Evolutionary conservation across 2,113 vertebrate genomes (phyloP).

Genomic region (Clinocottus analis): DNA sequence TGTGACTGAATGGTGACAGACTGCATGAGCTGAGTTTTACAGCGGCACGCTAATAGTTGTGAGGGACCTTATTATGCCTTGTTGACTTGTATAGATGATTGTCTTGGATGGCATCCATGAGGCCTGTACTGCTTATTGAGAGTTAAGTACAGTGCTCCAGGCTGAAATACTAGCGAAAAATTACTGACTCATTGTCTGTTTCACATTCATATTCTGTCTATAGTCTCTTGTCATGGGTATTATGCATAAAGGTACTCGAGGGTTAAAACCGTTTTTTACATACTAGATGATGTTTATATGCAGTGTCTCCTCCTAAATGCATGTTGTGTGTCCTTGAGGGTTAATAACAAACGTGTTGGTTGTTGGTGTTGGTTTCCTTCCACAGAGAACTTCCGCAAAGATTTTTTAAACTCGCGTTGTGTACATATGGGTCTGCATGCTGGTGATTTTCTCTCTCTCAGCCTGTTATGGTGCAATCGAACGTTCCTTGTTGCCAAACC

Average conservation of each 20-base stretch:
- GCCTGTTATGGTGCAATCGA: not conserved
- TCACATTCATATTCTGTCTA: not conserved
- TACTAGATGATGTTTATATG: not conserved
- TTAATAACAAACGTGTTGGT: not conserved
- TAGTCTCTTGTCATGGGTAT: not conserved
- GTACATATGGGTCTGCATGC: not conserved
- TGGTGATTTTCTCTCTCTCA: not conserved
- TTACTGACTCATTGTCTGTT: not conserved
- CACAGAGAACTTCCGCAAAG: not conserved
- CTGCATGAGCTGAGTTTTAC: not conserved
- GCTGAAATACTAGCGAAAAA: not conserved
- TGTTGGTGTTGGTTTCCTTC: not conserved
- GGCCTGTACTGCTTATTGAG: not conserved
- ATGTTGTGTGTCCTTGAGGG: not conserved
- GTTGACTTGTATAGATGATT: not conserved
- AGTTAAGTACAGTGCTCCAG: not conserved
- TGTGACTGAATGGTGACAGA: no score
- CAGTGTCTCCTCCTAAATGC: not conserved
- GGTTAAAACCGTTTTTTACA: not conserved
- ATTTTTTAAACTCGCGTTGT: constrained; percentile 1
- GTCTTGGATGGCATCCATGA: not conserved
- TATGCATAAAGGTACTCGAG: not conserved
- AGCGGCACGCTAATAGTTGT: not conserved
- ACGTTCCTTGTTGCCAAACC: not conserved
- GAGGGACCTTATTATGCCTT: no score